Evolutionary conservation across 2,888 invertebrate genomes (phyloP).

Genomic region (Odontomyia ornata): DNA sequence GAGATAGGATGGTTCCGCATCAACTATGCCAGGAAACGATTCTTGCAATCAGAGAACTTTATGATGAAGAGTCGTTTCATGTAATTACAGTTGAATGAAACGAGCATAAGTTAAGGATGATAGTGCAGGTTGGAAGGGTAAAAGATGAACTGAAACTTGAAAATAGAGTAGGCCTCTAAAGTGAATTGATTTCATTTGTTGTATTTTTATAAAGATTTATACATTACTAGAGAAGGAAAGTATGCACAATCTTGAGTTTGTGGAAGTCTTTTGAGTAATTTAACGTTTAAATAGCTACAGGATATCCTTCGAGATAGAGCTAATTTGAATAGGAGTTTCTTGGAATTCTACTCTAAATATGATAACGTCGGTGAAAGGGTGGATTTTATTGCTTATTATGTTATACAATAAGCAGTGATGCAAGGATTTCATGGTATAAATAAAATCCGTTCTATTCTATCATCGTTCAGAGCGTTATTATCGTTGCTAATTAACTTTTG

Average conservation of each 20-base stretch:
- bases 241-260: background rate
- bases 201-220: background rate
- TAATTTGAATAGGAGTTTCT: background rate
- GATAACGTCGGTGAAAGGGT: no score
- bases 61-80: conserved; percentile 27
- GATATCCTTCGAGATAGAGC: background rate
- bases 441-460: no score
- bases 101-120: background rate
- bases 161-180: background rate
- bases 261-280: background rate
- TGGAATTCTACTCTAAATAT: no score
- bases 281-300: background rate
- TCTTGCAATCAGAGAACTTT: conserved; percentile 12
- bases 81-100: conserved; percentile 34
- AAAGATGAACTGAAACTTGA: background rate
- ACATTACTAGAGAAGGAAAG: background rate
- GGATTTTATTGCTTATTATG: no score
- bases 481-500: no score
- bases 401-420: no score
- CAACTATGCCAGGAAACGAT: conserved; percentile 35
- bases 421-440: no score
- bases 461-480: no score
- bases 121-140: background rate
- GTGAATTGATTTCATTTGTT: background rate
- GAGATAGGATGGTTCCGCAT: background rate